phyloP scores from a whole-genome alignment of 2,797 vertebrate species.

The Lagodon rhomboides region DNA sequence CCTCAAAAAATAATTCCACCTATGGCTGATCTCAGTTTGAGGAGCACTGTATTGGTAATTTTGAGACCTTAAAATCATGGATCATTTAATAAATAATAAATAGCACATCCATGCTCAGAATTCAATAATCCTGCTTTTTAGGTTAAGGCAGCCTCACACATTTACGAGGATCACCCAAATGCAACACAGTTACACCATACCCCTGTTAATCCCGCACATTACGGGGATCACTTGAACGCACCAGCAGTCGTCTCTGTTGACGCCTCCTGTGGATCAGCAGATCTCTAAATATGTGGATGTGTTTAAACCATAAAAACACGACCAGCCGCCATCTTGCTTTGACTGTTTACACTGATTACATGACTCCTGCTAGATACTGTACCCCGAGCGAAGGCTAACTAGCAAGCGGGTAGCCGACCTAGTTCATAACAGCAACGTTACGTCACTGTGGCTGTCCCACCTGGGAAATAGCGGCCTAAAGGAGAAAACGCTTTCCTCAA shows the following conservation, averaged over 20 bases:
- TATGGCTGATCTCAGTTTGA: no score
- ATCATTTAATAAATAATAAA: no score
- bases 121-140: neutral
- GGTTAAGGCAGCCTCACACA: neutral
- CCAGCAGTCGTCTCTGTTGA: neutral
- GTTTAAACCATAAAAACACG: accelerated
- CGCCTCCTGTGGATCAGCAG: conserved; percentile 24
- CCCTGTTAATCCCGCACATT: accelerated
- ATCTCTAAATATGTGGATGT: conserved; percentile 60
- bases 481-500: neutral
- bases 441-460: conserved; percentile 70
- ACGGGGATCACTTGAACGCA: conserved; percentile 46
- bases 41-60: neutral
- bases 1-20: no score
- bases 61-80: neutral
- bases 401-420: conserved; percentile 56
- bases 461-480: conserved; percentile 53
- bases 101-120: no score
- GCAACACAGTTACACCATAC: conserved; percentile 18
- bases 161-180: conserved; percentile 41
- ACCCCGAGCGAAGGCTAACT: conserved; percentile 36
- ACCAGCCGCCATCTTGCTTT: conserved; percentile 45
- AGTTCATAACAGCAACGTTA: conserved; percentile 75
- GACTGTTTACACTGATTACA: neutral
- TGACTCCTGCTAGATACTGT: neutral